phyloP scores from a whole-genome alignment of 92 coral and sea anemone species.

The Pocillopora meandrina region DNA sequence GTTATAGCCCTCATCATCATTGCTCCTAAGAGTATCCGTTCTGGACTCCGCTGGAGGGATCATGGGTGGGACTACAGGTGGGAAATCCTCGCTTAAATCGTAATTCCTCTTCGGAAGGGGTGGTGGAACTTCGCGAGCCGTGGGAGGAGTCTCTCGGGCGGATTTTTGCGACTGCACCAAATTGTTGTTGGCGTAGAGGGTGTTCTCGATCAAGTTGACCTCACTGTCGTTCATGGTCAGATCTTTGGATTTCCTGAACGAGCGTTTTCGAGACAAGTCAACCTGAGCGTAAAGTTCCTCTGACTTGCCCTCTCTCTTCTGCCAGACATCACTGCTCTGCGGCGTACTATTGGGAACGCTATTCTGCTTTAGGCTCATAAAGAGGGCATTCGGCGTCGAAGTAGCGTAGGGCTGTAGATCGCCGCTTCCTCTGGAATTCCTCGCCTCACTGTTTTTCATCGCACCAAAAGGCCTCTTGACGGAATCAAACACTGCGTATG shows the following conservation, averaged over 20 bases:
- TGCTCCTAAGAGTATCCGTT: slow-evolving; percentile 73
- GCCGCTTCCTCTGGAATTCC: slow-evolving; percentile 39
- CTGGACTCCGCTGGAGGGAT: slow-evolving; percentile 49
- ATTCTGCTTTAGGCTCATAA: slow-evolving; percentile 49
- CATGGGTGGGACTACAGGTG: no score
- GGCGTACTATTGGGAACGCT: slow-evolving; percentile 57
- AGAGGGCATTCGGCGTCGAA: slow-evolving; percentile 78
- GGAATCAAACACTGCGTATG: slow-evolving; percentile 81
- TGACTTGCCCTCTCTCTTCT: slow-evolving; percentile 59
- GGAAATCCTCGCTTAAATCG: slow-evolving; percentile 59
- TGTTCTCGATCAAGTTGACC: slow-evolving; percentile 79
- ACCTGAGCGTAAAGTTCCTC: slow-evolving; percentile 72
- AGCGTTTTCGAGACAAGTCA: slow-evolving; percentile 70
- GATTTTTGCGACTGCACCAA: slow-evolving; percentile 58
- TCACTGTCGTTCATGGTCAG: slow-evolving; percentile 78
- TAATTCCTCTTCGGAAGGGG: slow-evolving; percentile 70
- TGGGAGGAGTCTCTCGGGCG: slow-evolving; percentile 57
- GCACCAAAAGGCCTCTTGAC: slow-evolving; percentile 29
- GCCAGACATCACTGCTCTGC: slow-evolving; percentile 57
- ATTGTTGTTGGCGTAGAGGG: slow-evolving; percentile 78
- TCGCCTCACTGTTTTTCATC: slow-evolving; percentile 29
- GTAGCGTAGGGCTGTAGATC: slow-evolving; percentile 76
- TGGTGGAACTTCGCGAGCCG: slow-evolving; percentile 42
- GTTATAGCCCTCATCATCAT: slow-evolving; percentile 80
- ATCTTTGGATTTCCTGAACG: slow-evolving; percentile 77